Evolutionary conservation across 1,140 invertebrate genomes (phyloP), one percentile per base, ranked within the genome.

Genomic region (Drosophila tani): DNA sequence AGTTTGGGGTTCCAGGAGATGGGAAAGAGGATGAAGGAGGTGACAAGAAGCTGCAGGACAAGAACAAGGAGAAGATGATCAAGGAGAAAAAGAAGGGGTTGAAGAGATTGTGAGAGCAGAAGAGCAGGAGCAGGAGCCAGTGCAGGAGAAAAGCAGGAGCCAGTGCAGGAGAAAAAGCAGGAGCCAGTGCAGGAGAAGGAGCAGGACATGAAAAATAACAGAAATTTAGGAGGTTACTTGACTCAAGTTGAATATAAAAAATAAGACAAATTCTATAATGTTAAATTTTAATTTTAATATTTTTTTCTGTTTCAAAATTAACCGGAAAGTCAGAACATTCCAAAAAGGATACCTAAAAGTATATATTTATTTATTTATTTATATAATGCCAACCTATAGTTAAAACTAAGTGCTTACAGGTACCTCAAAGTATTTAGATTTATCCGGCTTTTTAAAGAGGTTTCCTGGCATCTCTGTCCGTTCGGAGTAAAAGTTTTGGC

Each of bases 11-110:
- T 19, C 59, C 65, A 47, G 77, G 65, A 21, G 79, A 91, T 60
- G 70, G 74, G 62, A 90, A 91, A 91, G 79, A 88, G 92, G 94
- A 93, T 73, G 95, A 95, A 78, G 96, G 96, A 68, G 96, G 96
- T 46, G 93, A 95, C 90, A 97, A 96, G 93, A 96, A 96, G 93
- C 79, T 96, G 59, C 93, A 96, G 40, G 96, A 96, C 17, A 96
- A 96, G 91, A 97, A 96, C 88, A 96, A 95, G 82, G 92, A 94
- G 78, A 96, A 96, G 91, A 93, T 96, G 75, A 93, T 96, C 47
- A 97, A 97, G 94, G 96, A 97, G 83, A 97, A 97, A 93, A 97
- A 97, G 32, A 35, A 11, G 9, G 91, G 95, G 96, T 93, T 98
- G 47, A 98, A 98, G 93, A 95, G 97, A 94, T 96, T 98, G 95